Percentiles rank a stretch among this genome's conserved stretches.
Conservation (phyloP, 2,888 invertebrate species). For the Hirtodrosophila trivittata region DNA sequence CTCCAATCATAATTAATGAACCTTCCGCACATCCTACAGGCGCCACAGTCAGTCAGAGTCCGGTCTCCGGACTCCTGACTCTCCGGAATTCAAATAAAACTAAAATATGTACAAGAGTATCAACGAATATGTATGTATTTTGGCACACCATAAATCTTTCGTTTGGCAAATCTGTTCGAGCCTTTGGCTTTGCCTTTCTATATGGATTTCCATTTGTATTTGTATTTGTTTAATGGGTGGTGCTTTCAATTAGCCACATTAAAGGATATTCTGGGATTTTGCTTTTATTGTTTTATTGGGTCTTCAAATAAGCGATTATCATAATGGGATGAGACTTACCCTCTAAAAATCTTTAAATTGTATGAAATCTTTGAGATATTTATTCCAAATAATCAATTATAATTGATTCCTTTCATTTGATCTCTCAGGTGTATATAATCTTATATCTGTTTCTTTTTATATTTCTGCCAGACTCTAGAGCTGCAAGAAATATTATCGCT, state of each 20-base stretch:
- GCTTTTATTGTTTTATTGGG: conserved; percentile 12
- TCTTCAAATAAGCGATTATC: neutral
- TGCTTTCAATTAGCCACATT: conserved; percentile 74
- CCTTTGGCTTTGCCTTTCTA: conserved; percentile 6
- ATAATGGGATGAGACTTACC: neutral
- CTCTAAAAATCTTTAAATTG: too few relatives aligned
- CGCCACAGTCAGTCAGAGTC: conserved; percentile 15
- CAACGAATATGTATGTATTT: conserved; percentile 70
- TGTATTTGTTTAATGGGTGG: conserved; percentile 57
- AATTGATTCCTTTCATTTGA: too few relatives aligned
- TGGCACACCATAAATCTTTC: conserved; percentile 73
- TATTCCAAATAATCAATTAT: too few relatives aligned
- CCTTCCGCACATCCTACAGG: conserved; percentile 65
- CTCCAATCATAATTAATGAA: conserved; percentile 82
- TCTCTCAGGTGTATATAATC: too few relatives aligned
- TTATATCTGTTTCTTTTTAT: too few relatives aligned
- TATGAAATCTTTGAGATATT: too few relatives aligned
- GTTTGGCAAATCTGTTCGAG: conserved; percentile 59
- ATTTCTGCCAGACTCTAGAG: too few relatives aligned
- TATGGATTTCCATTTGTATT: conserved; percentile 11
- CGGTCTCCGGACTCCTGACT: conserved; percentile 15
- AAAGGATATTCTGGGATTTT: conserved; percentile 59
- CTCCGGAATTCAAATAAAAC: conserved; percentile 61
- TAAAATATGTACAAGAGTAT: conserved; percentile 36
- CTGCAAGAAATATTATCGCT: too few relatives aligned